These are phyloP conservation scores for Malurus cyaneus DNA, from an alignment of 2,113 vertebrate genomes.

Conservation along the genomic window DNA sequence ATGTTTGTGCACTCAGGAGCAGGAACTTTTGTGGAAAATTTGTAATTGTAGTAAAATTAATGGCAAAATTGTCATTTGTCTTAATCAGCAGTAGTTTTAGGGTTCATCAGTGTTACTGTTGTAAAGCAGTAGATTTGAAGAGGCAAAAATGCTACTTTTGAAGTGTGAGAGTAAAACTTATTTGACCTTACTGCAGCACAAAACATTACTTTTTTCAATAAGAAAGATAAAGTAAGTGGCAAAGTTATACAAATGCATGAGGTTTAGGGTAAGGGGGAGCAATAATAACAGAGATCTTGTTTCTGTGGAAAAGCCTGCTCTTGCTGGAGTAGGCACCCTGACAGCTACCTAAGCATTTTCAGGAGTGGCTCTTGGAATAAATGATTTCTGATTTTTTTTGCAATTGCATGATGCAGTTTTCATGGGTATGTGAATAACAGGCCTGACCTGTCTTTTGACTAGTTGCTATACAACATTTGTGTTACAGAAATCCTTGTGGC, in stretches of 20 bases:
- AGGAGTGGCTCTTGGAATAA: neutral
- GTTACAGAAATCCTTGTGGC: neutral
- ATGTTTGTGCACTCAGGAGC: constrained; percentile 54
- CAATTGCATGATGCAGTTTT: neutral
- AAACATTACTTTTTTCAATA: neutral
- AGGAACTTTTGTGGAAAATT: neutral
- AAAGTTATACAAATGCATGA: neutral
- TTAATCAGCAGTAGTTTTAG: neutral
- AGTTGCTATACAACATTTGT: neutral
- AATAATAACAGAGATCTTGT: neutral
- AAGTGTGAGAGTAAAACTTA: neutral
- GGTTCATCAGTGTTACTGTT: neutral
- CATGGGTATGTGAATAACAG: neutral
- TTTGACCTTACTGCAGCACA: neutral
- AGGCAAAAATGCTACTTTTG: neutral
- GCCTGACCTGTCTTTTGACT: neutral
- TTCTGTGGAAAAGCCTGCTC: neutral
- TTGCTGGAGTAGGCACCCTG: neutral
- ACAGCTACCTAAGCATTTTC: neutral
- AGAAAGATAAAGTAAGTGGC: neutral
- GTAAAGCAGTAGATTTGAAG: neutral
- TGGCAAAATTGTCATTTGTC: neutral
- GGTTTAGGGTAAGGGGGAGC: neutral
- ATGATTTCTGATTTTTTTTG: neutral
- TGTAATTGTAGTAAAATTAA: neutral